phyloP scores from a whole-genome alignment of 2,797 vertebrate genomes.

The Brachyrhaphis roseni region DNA sequence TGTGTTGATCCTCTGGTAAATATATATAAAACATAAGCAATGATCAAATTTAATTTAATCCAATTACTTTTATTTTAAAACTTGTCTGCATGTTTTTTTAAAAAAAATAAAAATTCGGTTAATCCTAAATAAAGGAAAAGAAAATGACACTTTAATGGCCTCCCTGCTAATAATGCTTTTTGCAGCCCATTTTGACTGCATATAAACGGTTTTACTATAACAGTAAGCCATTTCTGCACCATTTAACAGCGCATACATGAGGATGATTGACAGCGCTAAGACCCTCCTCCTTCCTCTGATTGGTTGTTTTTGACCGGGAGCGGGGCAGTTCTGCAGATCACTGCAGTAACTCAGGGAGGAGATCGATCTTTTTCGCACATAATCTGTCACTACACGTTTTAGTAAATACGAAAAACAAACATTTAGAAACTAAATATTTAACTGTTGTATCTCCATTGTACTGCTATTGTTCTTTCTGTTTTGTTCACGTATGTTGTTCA shows the following conservation, averaged over 20 bases:
- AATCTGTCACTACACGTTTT: too few species aligned
- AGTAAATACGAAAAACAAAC: not conserved
- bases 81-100: not conserved
- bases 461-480: conserved; percentile 50
- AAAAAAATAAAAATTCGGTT: not conserved
- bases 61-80: not conserved
- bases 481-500: conserved; percentile 71
- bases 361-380: too few species aligned
- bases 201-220: too few species aligned
- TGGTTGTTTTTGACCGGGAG: too few species aligned
- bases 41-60: not conserved
- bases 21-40: not conserved
- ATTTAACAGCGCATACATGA: too few species aligned
- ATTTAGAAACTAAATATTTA: not conserved
- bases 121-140: not conserved
- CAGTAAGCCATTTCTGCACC: too few species aligned
- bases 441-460: too few species aligned
- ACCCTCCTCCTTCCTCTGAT: too few species aligned
- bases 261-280: too few species aligned
- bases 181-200: not conserved
- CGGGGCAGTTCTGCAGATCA: too few species aligned
- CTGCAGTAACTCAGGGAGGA: too few species aligned
- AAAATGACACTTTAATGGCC: not conserved
- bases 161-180: not conserved
- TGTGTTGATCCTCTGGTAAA: not conserved